Conservation (phyloP, 2,113 vertebrate species). For the Progne subis region DNA sequence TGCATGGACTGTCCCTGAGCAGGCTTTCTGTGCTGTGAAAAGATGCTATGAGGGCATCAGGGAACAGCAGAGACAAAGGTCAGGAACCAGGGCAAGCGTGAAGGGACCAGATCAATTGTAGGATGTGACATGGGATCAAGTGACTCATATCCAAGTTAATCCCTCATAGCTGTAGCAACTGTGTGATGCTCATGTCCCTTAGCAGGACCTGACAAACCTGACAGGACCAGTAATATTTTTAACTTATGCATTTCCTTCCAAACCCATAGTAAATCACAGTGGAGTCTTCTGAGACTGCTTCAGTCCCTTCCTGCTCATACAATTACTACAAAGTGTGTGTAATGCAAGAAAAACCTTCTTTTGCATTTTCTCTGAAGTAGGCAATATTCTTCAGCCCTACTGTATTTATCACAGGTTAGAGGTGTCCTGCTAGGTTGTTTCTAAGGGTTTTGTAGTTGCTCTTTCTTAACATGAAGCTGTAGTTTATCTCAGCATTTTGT, state of each 20-base stretch:
- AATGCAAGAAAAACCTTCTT: background rate
- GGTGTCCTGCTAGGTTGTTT: background rate
- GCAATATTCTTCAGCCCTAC: background rate
- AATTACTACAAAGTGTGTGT: background rate
- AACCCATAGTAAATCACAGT: background rate
- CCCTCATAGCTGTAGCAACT: background rate
- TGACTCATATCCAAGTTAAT: background rate
- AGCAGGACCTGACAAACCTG: background rate
- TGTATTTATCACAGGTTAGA: background rate
- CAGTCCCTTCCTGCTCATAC: background rate
- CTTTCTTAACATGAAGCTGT: background rate
- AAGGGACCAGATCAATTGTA: background rate
- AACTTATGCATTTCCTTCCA: background rate
- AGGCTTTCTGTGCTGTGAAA: background rate
- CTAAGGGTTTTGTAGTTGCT: background rate
- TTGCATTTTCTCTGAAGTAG: background rate
- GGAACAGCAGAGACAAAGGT: background rate
- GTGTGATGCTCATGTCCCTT: background rate
- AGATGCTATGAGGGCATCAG: background rate
- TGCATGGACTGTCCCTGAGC: background rate
- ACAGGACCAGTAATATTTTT: background rate
- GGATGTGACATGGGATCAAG: background rate
- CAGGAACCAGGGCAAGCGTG: background rate
- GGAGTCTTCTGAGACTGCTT: background rate
- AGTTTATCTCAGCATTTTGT: background rate